Conservation (phyloP, 2,113 vertebrate genomes). For the Rhinoderma darwinii region DNA sequence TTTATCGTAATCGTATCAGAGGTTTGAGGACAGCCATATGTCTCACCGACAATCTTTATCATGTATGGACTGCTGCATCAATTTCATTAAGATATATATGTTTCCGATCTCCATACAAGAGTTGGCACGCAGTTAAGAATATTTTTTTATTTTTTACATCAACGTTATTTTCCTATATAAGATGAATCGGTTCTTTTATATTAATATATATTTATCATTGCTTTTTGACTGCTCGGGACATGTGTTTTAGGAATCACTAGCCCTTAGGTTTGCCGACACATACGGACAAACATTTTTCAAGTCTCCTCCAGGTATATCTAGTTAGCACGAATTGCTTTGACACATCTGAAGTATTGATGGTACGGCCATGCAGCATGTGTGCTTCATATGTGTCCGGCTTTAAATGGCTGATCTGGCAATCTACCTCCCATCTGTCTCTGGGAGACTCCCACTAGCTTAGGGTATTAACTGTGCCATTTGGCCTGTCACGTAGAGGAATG, state of each 20-base stretch:
- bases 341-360: background rate
- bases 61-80: too few relatives aligned
- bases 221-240: background rate
- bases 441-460: background rate
- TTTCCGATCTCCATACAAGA: too few relatives aligned
- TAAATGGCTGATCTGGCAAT: background rate
- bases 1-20: too few relatives aligned
- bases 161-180: too few relatives aligned
- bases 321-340: background rate
- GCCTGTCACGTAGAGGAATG: slow-evolving; percentile 45
- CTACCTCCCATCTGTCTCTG: background rate
- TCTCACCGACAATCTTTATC: too few relatives aligned
- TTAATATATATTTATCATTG: too few relatives aligned
- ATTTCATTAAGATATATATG: too few relatives aligned
- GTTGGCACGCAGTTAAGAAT: too few relatives aligned
- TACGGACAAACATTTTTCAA: background rate
- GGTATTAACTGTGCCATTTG: slow-evolving; percentile 32
- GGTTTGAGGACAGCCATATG: too few relatives aligned
- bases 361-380: background rate
- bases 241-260: slow-evolving; percentile 15
- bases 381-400: background rate
- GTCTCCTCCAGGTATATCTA: background rate
- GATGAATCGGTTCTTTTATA: too few relatives aligned
- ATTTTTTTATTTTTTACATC: too few relatives aligned
- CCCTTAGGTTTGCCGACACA: background rate